Evolutionary conservation across 2,797 vertebrate genomes (phyloP).

Genomic region (Semaprochilodus insignis): DNA sequence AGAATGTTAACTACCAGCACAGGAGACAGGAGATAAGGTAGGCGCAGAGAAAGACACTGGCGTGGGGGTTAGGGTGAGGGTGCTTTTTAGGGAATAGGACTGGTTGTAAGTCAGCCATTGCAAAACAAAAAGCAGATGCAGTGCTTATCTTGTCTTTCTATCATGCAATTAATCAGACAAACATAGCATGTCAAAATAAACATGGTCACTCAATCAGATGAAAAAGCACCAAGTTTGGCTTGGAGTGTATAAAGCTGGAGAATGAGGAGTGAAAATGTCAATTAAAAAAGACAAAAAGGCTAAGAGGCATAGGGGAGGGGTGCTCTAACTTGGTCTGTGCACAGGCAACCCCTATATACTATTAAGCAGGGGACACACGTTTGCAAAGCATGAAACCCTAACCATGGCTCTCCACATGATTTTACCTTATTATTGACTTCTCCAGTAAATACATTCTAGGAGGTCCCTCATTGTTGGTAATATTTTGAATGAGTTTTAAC

Average conservation of each 20-base stretch:
- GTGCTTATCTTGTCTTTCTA: conserved; percentile 30
- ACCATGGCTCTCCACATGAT: conserved; percentile 16
- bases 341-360: conserved; percentile 27
- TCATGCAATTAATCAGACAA: conserved; percentile 37
- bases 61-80: conserved; percentile 9
- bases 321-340: neutral
- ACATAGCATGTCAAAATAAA: conserved; percentile 42
- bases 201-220: conserved; percentile 5
- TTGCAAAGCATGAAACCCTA: conserved; percentile 32
- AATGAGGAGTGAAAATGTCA: neutral
- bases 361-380: conserved; percentile 9
- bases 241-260: neutral
- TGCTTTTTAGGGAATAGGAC: conserved; percentile 23
- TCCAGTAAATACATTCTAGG: conserved; percentile 30
- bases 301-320: neutral
- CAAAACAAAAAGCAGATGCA: conserved; percentile 56
- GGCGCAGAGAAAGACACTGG: conserved; percentile 58
- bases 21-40: conserved; percentile 68
- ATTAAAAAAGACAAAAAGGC: neutral
- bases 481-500: conserved; percentile 59
- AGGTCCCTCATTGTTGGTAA: conserved; percentile 55
- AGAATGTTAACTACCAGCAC: conserved; percentile 67
- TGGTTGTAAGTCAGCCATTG: conserved; percentile 39
- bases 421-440: conserved; percentile 39
- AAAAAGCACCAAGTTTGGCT: conserved; percentile 3